Base-by-base conservation (phyloP, 2,888 invertebrate species). In the Globia sparganii region DNA sequence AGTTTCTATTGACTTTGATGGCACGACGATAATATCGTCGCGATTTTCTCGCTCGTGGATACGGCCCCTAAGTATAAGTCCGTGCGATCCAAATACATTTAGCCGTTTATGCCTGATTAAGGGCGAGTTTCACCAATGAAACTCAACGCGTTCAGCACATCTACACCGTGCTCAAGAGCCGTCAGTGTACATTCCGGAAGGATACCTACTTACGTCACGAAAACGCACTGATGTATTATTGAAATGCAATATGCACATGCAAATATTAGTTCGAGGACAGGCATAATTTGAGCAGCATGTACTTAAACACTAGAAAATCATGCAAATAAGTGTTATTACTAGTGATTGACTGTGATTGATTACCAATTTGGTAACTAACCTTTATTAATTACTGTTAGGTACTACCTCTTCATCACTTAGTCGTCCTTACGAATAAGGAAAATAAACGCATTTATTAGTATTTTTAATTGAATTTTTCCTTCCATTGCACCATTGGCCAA, bases 181-280 rank as follows among this genome's bases (percentile, higher is more conserved):
- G 31, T 59, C 8, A 66, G 28, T 28, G 11, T 18, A 25, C 13
- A n/a, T 40, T 56, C 31, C 40, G 31, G 56, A 73, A 43, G 58
- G 58, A 37, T 56, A n/a, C n/a, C 0, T 18, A 18, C 28, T 3
- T 43, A n/a, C n/a, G 8, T 46, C 28, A 72, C 28, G 49, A 37
- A 72, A 71, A 49, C 4, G 49, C 21, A 72, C 43, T 28, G 25
- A 43, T 64, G 28, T 15, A 62, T 40, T 62, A 28, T 34, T 31
- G 2, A 31, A 46, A 72, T 21, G 15, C 28, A 61, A 49, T 34
- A 67, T 46, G 8, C n/a, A 31, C 1, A 40, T 40, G 61, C 31
- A 58, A 59, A 77, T 77, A 59, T 83, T n/a, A n/a, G 46, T 37
- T 34, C 49, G 69, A 71, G 79, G 61, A 40, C 28, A 43, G 15